Base-by-base conservation (phyloP, 2,113 vertebrate genomes). In the Melanerpes aurifrons region DNA sequence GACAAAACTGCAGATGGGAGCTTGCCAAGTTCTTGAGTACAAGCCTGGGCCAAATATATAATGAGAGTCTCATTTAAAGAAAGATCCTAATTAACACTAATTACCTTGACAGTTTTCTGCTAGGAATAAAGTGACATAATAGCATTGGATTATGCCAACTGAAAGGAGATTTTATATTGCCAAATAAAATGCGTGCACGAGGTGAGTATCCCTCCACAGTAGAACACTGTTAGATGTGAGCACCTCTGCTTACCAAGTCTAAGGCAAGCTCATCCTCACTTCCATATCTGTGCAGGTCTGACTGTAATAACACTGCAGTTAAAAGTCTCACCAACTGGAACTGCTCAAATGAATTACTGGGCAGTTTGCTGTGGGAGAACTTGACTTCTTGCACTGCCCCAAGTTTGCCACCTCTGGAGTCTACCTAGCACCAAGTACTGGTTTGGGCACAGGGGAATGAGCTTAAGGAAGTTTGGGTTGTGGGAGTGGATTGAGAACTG, bases 101-200 rank as follows among this genome's bases (percentile, higher is more conserved):
- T 81, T 92, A 74, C 28, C 66, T 25, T 15, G 66, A 50, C 7
- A n/a, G 28, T 19, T 90, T 81, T 54, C 66, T 62, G 69, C 12
- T 35, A 76, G 28, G 59, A 79, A 63, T 12, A 45, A 32, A 66
- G 64, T 18, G 45, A 58, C 35, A 70, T 1, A 59, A 76, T 12
- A 81, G 25, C 35, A 25, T 48, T 18, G 40, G 48, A 29, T 40
- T 26, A 40, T 2, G n/a, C 21, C 50, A 15, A 57, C 10, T 6
- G 56, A 56, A 73, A 63, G 4, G 45, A 75, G 67, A 45, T 15
- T 15, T 45, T 48, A 1, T 2, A 10, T 0, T 29, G 70, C 54
- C 76, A 73, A 72, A 40, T 6, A 15, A 12, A 40, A 58, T 0
- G 1, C 12, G 12, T 69, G 11, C 35, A 4, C 0, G 3, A 50